Evolutionary conservation across 1,140 invertebrate genomes (phyloP).

Genomic region (Zaprionus inermis): DNA sequence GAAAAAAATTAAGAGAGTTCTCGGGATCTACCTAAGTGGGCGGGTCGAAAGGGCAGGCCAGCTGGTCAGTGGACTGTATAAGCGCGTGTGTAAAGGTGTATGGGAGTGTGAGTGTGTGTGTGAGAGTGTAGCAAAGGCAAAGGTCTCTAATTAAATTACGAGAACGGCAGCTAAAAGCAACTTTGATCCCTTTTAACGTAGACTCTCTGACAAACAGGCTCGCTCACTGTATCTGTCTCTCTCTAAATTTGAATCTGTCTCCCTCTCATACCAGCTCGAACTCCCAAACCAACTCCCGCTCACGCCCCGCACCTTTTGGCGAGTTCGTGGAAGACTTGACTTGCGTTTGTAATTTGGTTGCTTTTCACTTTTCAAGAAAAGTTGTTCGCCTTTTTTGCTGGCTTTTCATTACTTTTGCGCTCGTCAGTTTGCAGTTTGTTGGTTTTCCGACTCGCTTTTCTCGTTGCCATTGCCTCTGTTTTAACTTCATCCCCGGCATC

Average conservation of each 20-base stretch:
- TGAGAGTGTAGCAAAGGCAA: conserved; percentile 52
- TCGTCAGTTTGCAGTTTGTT: conserved; percentile 56
- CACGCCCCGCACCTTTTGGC: conserved; percentile 14
- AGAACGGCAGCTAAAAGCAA: conserved; percentile 65
- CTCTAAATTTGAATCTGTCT: background rate
- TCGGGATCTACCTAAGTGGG: conserved; percentile 25
- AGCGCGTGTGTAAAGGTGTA: no score
- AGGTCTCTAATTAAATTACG: conserved; percentile 80
- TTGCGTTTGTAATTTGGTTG: conserved; percentile 75
- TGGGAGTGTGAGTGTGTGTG: conserved; percentile 2
- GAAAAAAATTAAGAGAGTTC: conserved; percentile 43
- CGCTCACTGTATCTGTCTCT: conserved; percentile 12
- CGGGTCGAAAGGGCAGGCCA: conserved; percentile 6
- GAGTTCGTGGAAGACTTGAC: conserved; percentile 62
- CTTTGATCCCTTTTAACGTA: conserved; percentile 74
- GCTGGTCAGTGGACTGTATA: conserved; percentile 50
- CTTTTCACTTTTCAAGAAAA: conserved; percentile 64
- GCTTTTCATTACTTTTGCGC: conserved; percentile 73
- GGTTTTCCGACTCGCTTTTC: conserved; percentile 30
- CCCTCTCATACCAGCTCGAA: background rate
- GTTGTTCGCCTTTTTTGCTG: conserved; percentile 39
- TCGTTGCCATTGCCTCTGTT: conserved; percentile 24
- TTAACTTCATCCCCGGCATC: conserved; percentile 44
- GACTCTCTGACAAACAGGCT: conserved; percentile 16
- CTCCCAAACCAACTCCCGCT: conserved; percentile 1